phyloP scores from a whole-genome alignment of 2,888 invertebrate genomes.

The Cerastoderma edule region DNA sequence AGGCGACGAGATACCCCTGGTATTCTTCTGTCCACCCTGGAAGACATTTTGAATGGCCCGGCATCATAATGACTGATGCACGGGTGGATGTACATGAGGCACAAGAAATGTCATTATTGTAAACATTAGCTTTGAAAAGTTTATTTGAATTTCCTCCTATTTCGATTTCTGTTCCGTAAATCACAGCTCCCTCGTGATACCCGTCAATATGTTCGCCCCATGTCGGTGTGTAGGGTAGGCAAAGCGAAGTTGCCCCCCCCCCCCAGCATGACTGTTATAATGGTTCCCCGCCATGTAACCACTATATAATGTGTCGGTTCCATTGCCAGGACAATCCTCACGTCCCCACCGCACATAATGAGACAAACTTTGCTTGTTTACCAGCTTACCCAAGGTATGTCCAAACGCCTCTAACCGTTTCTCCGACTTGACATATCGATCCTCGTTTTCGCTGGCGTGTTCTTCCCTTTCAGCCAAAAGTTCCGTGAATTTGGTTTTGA shows the following conservation, averaged over 20 bases:
- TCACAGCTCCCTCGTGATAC: slow-evolving; percentile 4
- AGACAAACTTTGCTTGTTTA: not conserved
- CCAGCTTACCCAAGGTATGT: not conserved
- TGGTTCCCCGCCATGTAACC: slow-evolving; percentile 18
- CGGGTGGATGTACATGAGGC: slow-evolving; percentile 26
- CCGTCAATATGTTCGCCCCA: slow-evolving; percentile 31
- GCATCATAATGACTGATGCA: slow-evolving; percentile 30
- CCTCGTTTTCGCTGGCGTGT: not conserved
- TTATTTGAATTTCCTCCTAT: not conserved
- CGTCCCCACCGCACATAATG: slow-evolving; percentile 12
- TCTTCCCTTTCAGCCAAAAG: not conserved
- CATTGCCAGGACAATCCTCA: slow-evolving; percentile 19
- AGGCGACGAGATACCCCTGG: slow-evolving; percentile 12
- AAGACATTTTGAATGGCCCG: slow-evolving; percentile 32
- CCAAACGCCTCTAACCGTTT: not conserved
- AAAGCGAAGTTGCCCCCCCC: slow-evolving; percentile 23
- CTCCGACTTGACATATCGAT: not conserved
- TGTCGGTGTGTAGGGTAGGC: slow-evolving; percentile 31
- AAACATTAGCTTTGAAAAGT: slow-evolving; percentile 15
- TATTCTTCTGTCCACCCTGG: slow-evolving; percentile 41
- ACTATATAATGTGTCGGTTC: not conserved
- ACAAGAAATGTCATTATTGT: slow-evolving; percentile 36
- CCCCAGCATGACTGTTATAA: slow-evolving; percentile 17
- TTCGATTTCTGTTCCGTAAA: slow-evolving; percentile 40
- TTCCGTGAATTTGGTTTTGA: not conserved